Base-by-base conservation (phyloP, 2,888 invertebrate species). In the Bugulina stolonifera region DNA sequence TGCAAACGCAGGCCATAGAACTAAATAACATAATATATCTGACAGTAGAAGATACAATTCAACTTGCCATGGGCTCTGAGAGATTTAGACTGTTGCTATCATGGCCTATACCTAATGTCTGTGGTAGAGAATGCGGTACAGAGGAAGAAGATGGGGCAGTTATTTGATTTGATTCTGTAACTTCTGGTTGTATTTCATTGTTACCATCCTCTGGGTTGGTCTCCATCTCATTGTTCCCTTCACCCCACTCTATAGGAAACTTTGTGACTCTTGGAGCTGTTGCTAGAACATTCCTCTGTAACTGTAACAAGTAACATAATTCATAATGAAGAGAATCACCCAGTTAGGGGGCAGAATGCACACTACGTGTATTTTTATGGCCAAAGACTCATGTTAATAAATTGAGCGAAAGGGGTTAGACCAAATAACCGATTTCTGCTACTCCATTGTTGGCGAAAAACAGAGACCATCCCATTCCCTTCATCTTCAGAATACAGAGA, bases 231-330 rank as follows among this genome's bases (percentile, higher is more conserved):
- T 72, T 75, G 2, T 73, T 75, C 73, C 78, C 79, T 74, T 85
- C 84, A 74, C 85, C 95, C 97, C 97, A 98, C 81, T 97, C 95
- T 71, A 97, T 97, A 86, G 96, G 96, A 84, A 97, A 97, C 77
- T 93, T 88, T 1, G 97, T 98, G 1, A 98, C 97, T 80, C 97
- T 88, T 0, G 97, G 97, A 85, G 94, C 92, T 0, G 93, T 91
- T 0, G 93, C 93, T 52, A 93, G 84, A 74, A 93, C 92, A 84
- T 92, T 93, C 77, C 93, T 87, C 58, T 89, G 88, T 22, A 90
- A 87, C 89, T 85, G 78, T n/a, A 79, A 70, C 2, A 43, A 29
- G 29, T n/a, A n/a, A n/a, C n/a, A n/a, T 27, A 69, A 5, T 5
- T 10, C 5, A 25, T 3, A 22, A 71, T 64, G 10, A 23, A 55